Percentiles rank a stretch among this genome's conserved stretches.
phyloP scores from a whole-genome alignment of 2,113 vertebrate genomes.

The Burhinus oedicnemus region DNA sequence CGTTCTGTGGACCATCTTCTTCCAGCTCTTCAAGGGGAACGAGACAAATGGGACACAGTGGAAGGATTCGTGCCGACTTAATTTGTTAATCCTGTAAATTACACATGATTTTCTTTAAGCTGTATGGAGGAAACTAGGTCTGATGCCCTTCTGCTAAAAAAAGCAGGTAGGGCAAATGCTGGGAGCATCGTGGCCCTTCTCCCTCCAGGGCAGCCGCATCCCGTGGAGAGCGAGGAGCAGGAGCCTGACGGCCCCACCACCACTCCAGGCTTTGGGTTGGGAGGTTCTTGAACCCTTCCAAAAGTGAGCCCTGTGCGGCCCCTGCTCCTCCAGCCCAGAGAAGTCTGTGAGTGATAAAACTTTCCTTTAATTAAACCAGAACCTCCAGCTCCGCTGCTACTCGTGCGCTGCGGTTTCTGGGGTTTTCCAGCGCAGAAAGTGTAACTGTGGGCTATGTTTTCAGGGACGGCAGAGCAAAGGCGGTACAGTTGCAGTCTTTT shows the following conservation, averaged over 20 bases:
- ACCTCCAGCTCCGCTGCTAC: background rate
- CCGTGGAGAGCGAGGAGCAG: background rate
- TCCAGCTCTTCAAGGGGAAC: background rate
- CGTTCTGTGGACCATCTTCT: background rate
- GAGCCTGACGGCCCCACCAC: background rate
- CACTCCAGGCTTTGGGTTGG: too few relatives aligned
- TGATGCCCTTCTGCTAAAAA: background rate
- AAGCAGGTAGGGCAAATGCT: background rate
- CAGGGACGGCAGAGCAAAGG: conserved; percentile 2
- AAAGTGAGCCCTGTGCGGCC: background rate
- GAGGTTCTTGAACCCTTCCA: background rate
- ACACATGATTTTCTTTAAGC: background rate
- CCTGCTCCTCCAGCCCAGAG: background rate
- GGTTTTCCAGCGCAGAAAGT: conserved; percentile 41
- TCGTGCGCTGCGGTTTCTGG: conserved; percentile 36
- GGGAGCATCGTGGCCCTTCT: background rate
- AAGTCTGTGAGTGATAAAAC: background rate
- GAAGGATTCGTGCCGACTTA: background rate
- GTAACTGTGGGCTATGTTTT: conserved; percentile 26
- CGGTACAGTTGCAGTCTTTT: background rate
- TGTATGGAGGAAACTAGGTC: background rate
- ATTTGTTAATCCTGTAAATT: background rate
- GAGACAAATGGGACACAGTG: background rate
- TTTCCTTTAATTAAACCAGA: background rate
- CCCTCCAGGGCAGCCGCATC: background rate